Conservation (phyloP, 2,113 vertebrate genomes). For the Hippocampus abdominalis region DNA sequence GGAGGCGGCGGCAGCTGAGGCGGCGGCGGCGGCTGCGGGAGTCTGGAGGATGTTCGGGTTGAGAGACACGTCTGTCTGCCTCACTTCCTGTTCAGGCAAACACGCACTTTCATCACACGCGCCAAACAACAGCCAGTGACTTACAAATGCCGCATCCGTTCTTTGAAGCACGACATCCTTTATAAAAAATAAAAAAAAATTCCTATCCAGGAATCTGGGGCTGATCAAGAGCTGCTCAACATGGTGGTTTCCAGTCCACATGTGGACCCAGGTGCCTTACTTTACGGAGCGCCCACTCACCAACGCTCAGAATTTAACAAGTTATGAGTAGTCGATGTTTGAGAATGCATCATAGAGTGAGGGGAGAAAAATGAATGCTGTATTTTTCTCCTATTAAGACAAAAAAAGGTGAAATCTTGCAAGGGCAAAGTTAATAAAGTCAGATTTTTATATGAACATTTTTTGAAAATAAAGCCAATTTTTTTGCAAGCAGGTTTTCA, state of each 20-base stretch:
- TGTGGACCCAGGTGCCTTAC: not conserved
- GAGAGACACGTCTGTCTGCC: conserved; percentile 62
- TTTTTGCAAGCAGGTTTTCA: too few relatives aligned
- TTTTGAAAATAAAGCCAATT: too few relatives aligned
- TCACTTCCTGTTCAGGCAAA: conserved; percentile 56
- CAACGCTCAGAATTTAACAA: too few relatives aligned
- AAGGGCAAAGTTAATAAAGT: too few relatives aligned
- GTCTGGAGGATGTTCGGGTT: conserved; percentile 68
- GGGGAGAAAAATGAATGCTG: too few relatives aligned
- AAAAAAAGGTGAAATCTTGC: too few relatives aligned
- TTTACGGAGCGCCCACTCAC: not conserved
- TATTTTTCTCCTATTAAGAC: too few relatives aligned
- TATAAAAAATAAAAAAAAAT: not conserved
- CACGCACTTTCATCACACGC: conserved; percentile 24
- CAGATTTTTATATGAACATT: too few relatives aligned
- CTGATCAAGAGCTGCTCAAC: not conserved
- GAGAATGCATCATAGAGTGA: too few relatives aligned
- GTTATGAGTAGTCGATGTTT: too few relatives aligned
- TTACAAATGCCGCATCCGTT: not conserved
- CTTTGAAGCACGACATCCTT: not conserved
- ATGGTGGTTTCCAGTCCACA: not conserved
- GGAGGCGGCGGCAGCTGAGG: conserved; percentile 34
- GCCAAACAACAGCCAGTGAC: conserved; percentile 26
- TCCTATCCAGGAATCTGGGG: not conserved
- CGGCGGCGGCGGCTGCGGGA: conserved; percentile 38